Percentiles rank a stretch among this genome's conserved stretches.
phyloP scores from a whole-genome alignment of 1,140 invertebrate species.

The Polyergus mexicanus region DNA sequence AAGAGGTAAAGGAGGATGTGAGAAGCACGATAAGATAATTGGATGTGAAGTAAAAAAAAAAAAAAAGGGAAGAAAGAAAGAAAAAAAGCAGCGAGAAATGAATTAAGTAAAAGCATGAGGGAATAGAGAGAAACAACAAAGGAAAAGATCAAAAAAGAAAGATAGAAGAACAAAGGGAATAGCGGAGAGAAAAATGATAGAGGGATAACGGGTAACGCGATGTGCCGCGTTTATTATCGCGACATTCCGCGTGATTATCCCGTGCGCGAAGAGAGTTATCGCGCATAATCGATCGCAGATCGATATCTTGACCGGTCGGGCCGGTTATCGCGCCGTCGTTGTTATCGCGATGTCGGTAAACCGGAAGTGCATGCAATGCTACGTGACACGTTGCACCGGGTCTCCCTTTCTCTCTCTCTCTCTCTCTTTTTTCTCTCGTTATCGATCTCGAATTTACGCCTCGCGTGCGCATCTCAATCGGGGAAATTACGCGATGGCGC shows the following conservation, averaged over 20 bases:
- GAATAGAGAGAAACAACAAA: slow-evolving; percentile 13
- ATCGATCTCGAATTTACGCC: slow-evolving; percentile 39
- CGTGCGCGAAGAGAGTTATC: slow-evolving; percentile 64
- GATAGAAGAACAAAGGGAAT: slow-evolving; percentile 24
- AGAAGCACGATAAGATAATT: not conserved
- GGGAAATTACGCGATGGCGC: not conserved
- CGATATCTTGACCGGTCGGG: slow-evolving; percentile 51
- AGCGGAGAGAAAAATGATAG: not conserved
- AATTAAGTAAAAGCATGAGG: slow-evolving; percentile 18
- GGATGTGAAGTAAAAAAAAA: not conserved
- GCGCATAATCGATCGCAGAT: slow-evolving; percentile 68
- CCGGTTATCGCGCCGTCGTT: slow-evolving; percentile 28
- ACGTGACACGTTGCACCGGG: slow-evolving; percentile 35
- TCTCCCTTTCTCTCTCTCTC: not conserved
- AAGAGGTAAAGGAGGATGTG: not conserved
- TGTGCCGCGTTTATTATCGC: slow-evolving; percentile 69
- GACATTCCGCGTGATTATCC: slow-evolving; percentile 73
- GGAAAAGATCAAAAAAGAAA: not conserved
- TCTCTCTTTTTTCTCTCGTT: not conserved
- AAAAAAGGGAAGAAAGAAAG: too few relatives aligned
- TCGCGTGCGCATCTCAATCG: slow-evolving; percentile 38
- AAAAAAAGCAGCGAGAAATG: not conserved
- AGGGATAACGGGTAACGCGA: slow-evolving; percentile 49
- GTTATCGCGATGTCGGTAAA: slow-evolving; percentile 45
- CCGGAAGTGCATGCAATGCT: slow-evolving; percentile 55